phyloP scores from a whole-genome alignment of 2,113 vertebrate species.

The Carlito syrichta region DNA sequence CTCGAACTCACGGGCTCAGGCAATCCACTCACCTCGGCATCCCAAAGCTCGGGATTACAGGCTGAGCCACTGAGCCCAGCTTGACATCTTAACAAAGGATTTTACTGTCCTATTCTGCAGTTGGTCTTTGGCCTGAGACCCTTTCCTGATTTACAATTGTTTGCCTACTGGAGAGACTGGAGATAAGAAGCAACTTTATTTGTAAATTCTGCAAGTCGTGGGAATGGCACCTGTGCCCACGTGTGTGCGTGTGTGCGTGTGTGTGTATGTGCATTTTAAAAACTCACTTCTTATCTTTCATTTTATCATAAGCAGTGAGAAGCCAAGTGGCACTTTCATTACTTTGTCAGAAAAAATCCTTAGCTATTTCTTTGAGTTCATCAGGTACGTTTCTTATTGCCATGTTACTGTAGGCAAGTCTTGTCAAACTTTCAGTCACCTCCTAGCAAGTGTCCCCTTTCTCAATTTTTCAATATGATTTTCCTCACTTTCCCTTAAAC shows the following conservation, averaged over 20 bases:
- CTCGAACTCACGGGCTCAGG: too few relatives aligned
- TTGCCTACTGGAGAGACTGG: not conserved
- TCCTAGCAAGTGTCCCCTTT: not conserved
- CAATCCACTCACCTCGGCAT: too few relatives aligned
- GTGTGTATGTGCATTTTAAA: not conserved
- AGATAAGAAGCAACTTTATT: not conserved
- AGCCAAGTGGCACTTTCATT: not conserved
- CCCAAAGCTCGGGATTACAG: too few relatives aligned
- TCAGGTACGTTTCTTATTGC: not conserved
- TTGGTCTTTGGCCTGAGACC: not conserved
- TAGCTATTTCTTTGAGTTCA: not conserved
- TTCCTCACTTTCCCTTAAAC: constrained; percentile 25
- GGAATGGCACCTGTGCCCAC: too few relatives aligned
- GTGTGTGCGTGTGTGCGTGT: not conserved
- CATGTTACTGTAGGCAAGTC: not conserved
- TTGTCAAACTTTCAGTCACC: not conserved
- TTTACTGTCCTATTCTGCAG: not conserved
- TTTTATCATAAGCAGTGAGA: not conserved
- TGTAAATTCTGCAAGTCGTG: not conserved
- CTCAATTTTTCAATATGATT: not conserved
- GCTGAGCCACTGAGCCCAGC: too few relatives aligned
- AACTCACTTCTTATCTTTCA: not conserved
- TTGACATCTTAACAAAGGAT: constrained; percentile 21
- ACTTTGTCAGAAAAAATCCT: not conserved
- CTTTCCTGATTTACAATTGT: not conserved